Evolutionary conservation across 2,888 invertebrate genomes (phyloP).

Genomic region (Drosophila vallismaia): DNA sequence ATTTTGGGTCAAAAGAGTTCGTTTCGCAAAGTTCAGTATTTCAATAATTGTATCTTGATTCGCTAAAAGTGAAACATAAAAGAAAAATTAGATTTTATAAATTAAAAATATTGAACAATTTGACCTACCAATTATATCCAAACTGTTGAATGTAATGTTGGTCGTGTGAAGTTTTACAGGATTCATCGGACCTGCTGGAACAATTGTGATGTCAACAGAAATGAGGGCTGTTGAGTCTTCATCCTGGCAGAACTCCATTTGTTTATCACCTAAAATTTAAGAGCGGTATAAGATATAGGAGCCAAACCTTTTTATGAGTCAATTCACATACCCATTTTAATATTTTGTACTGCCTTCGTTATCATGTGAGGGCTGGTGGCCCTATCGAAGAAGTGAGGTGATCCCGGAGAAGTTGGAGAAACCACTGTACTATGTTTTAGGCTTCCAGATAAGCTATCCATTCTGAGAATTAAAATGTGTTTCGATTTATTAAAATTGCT

Average conservation of each 20-base stretch:
- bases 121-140: slow-evolving; percentile 93
- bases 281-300: neutral
- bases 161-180: slow-evolving; percentile 88
- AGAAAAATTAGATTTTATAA: neutral
- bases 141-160: slow-evolving; percentile 95
- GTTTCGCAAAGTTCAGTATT: slow-evolving; percentile 93
- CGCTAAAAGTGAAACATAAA: slow-evolving; percentile 85
- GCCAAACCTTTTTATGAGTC: neutral
- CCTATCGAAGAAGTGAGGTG: slow-evolving; percentile 86
- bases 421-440: slow-evolving; percentile 96
- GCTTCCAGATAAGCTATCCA: slow-evolving; percentile 97
- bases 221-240: slow-evolving; percentile 89
- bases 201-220: slow-evolving; percentile 91
- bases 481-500: neutral
- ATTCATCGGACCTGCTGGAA: slow-evolving; percentile 80
- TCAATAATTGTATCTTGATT: slow-evolving; percentile 98
- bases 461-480: slow-evolving; percentile 84
- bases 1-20: slow-evolving; percentile 86
- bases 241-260: slow-evolving; percentile 57
- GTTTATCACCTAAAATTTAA: slow-evolving; percentile 17
- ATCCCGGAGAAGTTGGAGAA: slow-evolving; percentile 93
- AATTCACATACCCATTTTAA: slow-evolving; percentile 81
- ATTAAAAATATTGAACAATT: neutral
- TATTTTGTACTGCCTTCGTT: slow-evolving; percentile 85
- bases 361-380: slow-evolving; percentile 86